Conservation (phyloP, 2,888 invertebrate species). For the Drosophila prostipennis region DNA sequence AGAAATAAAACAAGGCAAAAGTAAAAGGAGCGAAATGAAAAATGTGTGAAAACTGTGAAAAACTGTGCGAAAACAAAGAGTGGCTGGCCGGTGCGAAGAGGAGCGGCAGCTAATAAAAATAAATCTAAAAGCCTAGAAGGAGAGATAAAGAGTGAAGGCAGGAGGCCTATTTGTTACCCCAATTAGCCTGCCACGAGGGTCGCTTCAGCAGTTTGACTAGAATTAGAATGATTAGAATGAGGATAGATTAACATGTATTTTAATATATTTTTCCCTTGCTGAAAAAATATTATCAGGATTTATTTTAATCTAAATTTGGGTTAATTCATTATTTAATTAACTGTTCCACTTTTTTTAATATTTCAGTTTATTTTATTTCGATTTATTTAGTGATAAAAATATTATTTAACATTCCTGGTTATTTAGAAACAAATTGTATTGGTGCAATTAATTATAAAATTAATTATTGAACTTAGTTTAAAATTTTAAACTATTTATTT, state of each 20-base stretch:
- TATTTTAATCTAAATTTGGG: too few relatives aligned
- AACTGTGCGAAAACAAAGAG: slow-evolving; percentile 30
- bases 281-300: neutral
- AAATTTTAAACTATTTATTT: too few relatives aligned
- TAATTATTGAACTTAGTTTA: too few relatives aligned
- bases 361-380: too few relatives aligned
- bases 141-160: slow-evolving; percentile 8
- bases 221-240: too few relatives aligned
- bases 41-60: slow-evolving; percentile 66
- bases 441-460: too few relatives aligned
- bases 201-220: neutral
- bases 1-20: slow-evolving; percentile 17
- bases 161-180: slow-evolving; percentile 36
- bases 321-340: too few relatives aligned
- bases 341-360: too few relatives aligned
- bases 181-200: slow-evolving; percentile 41
- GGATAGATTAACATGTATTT: neutral
- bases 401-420: too few relatives aligned
- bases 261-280: neutral
- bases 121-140: slow-evolving; percentile 50
- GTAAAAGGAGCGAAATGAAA: slow-evolving; percentile 31
- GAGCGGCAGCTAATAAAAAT: slow-evolving; percentile 64
- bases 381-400: too few relatives aligned
- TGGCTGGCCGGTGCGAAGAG: neutral
- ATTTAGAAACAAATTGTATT: too few relatives aligned